A percentile compares a stretch with the other conserved stretches of the same genome.
These are phyloP conservation scores for Hemicentrotus pulcherrimus DNA, from an alignment of 35 echinoderm and acorn worm genomes.

Conservation along the genomic window DNA sequence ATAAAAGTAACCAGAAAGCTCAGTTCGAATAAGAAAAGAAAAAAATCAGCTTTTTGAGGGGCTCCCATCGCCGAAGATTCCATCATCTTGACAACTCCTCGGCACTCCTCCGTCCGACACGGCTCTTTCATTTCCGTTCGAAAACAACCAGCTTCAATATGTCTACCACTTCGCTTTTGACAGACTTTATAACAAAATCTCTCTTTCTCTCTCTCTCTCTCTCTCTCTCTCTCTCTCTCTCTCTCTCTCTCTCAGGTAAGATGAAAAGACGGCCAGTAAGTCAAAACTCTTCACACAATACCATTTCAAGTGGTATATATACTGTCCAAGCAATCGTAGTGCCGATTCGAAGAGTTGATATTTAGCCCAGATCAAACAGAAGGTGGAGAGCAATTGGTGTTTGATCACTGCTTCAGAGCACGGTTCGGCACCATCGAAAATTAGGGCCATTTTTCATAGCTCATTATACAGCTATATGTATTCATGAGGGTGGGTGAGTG, in stretches of 20 bases:
- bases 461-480: not conserved
- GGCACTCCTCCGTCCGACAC: not conserved
- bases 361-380: not conserved
- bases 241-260: not conserved
- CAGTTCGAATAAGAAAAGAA: not conserved
- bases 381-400: not conserved
- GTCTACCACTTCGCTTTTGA: not conserved
- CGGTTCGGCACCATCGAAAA: not conserved
- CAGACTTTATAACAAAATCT: not conserved
- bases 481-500: not conserved
- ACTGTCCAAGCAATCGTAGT: not conserved
- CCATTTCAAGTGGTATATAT: not conserved
- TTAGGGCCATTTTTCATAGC: not conserved
- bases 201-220: not conserved
- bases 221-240: not conserved
- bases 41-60: not conserved
- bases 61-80: not conserved
- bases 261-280: not conserved
- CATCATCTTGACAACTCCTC: not conserved
- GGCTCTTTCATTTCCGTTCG: not conserved
- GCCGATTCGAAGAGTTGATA: conserved; percentile 10
- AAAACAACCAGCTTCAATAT: conserved; percentile 4
- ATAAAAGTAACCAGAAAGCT: not conserved
- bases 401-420: not conserved
- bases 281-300: not conserved